Evolutionary conservation across 2,888 invertebrate genomes (phyloP).

Genomic region (Morinoia aosen): DNA sequence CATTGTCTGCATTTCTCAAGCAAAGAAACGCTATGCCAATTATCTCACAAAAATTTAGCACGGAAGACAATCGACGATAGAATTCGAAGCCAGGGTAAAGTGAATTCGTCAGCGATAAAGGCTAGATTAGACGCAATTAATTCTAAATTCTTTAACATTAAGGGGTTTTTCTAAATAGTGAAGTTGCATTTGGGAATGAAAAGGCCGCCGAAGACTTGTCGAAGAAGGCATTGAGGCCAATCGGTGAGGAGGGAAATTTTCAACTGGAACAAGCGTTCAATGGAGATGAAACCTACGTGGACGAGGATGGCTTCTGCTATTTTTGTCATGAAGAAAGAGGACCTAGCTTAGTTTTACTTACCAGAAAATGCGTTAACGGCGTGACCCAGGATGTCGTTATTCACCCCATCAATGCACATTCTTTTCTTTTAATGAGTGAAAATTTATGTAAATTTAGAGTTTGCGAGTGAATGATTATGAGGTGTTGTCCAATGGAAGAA

Average conservation of each 20-base stretch:
- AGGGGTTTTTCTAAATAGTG: background rate
- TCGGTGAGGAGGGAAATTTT: no score
- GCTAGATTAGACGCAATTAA: background rate
- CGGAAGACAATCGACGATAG: background rate
- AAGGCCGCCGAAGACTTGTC: background rate
- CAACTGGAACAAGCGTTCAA: no score
- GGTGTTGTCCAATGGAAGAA: background rate
- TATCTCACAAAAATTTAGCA: background rate
- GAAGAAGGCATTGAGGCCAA: no score
- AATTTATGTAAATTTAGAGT: background rate
- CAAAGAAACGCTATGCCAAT: background rate
- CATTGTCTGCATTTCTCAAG: background rate
- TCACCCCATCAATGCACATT: background rate
- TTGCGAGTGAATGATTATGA: background rate
- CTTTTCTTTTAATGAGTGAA: background rate
- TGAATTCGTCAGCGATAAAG: background rate
- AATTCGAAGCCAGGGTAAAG: background rate
- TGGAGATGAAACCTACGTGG: no score
- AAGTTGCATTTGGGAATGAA: background rate
- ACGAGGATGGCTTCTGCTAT: no score
- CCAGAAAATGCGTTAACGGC: background rate
- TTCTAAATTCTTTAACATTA: background rate
- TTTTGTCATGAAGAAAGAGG: no score
- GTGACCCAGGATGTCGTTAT: background rate
- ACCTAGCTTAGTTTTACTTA: background rate